Evolutionary conservation across 2,797 vertebrate genomes (phyloP), one percentile per base, ranked within the genome.

Genomic region (Falco biarmicus): DNA sequence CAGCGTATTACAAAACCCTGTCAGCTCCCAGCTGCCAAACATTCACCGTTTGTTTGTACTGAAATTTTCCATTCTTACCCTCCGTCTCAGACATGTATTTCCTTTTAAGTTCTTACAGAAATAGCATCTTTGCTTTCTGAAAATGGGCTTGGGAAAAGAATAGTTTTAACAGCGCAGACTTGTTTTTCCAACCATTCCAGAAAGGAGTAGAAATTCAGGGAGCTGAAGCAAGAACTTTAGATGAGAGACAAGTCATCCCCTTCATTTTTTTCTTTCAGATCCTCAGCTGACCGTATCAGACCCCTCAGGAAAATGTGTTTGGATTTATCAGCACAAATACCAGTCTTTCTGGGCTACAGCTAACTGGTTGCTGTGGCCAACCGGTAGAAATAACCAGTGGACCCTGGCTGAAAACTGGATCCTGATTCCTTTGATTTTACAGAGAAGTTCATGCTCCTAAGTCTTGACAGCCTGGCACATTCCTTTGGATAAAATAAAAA

Each of bases 31-130:
- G 61, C 90, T 95, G 92, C 94, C 93, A 96, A 96, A 95, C 57
- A 64, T 89, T 94, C 90, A 96, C 94, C 45, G 2, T 89, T 96
- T 89, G 91, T 91, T 96, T 93, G 86, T 79, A 89, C 81, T 92
- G 81, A 94, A 96, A 79, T 73, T 92, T 97, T 97, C 96, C 95
- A 73, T 90, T 93, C 93, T 91, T 94, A 70, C 93, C 88, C 84
- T 88, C 76, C 0, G 2, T 93, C 87, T 96, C 93, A 97, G 96
- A 95, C 94, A 88, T 93, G 61, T 85, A 96, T 84, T 96, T 96
- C 94, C 96, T 96, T 96, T 97, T 71, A 78, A 91, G 78, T 89
- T 87, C 79, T 84, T 89, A 93, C 87, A 96, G 94, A 96, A 96
- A 94, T 85, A 96, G 84, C 84, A 94, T 91, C 76, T 28, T 84